Percentiles rank a stretch among this genome's conserved stretches.
Conservation (phyloP, 1,140 invertebrate genomes). For the Adoxophyes honmai region DNA sequence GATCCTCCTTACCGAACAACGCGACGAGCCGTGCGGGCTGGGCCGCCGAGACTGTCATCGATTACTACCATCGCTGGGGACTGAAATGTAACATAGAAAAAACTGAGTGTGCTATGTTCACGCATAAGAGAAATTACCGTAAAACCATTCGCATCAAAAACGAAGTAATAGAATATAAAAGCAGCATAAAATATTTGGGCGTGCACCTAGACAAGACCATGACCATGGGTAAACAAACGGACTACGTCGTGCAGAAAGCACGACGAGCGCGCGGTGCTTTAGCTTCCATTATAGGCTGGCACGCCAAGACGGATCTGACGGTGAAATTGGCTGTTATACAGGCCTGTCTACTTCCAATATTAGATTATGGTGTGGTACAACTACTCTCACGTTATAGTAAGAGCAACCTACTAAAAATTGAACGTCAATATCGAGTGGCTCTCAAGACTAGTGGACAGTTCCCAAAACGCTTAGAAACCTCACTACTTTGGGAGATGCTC, state of each 20-base stretch:
- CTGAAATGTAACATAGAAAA: constrained; percentile 10
- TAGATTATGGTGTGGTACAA: constrained; percentile 19
- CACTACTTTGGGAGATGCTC: constrained; percentile 12
- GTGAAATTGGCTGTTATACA: constrained; percentile 15
- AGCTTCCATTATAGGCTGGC: constrained; percentile 12
- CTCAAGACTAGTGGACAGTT: constrained; percentile 16
- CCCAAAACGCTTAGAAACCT: constrained; percentile 15
- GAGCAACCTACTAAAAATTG: constrained; percentile 12
- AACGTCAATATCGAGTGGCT: constrained; percentile 14
- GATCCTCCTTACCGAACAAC: background rate
- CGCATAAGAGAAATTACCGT: constrained; percentile 10
- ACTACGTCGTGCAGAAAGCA: constrained; percentile 6
- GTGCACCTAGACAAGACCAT: constrained; percentile 17
- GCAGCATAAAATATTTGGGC: constrained; percentile 11
- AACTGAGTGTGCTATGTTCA: constrained; percentile 15
- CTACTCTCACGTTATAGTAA: constrained; percentile 16
- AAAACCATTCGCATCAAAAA: constrained; percentile 15
- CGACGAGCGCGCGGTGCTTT: background rate
- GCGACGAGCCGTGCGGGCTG: background rate
- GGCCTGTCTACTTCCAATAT: constrained; percentile 16
- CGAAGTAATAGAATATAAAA: constrained; percentile 11
- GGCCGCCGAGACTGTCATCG: constrained; percentile 7
- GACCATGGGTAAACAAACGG: constrained; percentile 16
- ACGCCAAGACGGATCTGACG: constrained; percentile 9
- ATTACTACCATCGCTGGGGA: constrained; percentile 17